These are phyloP conservation scores for Microcaecilia unicolor DNA, from an alignment of 2,797 vertebrate species.

Conservation along the genomic window DNA sequence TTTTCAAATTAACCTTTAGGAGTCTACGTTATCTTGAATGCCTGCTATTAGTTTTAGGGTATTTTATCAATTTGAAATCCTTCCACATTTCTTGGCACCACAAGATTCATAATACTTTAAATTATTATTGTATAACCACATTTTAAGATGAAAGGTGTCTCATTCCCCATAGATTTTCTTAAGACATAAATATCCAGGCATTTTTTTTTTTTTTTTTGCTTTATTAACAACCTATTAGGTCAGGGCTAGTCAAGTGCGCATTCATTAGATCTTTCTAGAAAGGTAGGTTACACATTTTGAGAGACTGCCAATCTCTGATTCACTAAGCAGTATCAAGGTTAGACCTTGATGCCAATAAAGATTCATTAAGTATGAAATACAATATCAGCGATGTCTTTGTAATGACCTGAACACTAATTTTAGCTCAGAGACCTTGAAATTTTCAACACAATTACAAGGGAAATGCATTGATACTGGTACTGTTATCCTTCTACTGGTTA, in stretches of 20 bases:
- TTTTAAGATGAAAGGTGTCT: not conserved
- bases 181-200: not conserved
- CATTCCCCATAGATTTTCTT: not conserved
- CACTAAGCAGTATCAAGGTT: conserved; percentile 44
- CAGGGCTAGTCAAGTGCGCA: conserved; percentile 7
- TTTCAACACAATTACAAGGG: conserved; percentile 19
- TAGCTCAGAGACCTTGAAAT: conserved; percentile 20
- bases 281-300: not conserved
- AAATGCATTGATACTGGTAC: no score
- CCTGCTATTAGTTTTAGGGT: no score
- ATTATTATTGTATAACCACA: no score
- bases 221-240: no score
- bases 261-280: conserved; percentile 8
- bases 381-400: conserved; percentile 51
- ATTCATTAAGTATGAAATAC: conserved; percentile 52
- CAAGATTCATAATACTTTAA: no score
- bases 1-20: no score
- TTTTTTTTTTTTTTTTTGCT: no score
- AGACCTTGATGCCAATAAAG: conserved; percentile 47
- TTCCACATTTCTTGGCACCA: no score
- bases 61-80: no score
- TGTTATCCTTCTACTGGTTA: no score
- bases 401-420: conserved; percentile 35
- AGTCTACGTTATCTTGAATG: no score
- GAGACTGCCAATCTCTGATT: conserved; percentile 33